Conservation (phyloP, 2,888 invertebrate genomes). For the Coenonympha glycerion region DNA sequence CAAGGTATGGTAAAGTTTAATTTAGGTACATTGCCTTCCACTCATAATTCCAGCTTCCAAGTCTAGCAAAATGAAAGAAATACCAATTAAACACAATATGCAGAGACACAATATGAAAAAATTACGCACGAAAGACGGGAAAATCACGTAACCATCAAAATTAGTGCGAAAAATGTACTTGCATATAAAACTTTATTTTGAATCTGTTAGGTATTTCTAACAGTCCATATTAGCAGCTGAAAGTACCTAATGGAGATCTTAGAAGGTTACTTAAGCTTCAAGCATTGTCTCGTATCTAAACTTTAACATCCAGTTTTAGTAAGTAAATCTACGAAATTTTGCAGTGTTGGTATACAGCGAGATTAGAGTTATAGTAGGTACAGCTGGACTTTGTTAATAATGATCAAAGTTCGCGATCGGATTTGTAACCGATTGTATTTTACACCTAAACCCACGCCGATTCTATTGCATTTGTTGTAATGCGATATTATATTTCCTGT, state of each 20-base stretch:
- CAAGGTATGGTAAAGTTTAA: too few species aligned
- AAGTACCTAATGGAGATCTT: constrained; percentile 7
- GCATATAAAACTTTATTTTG: too few species aligned
- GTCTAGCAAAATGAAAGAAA: too few species aligned
- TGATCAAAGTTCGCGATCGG: constrained; percentile 5
- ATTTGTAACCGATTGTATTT: constrained; percentile 4
- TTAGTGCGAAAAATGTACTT: too few species aligned
- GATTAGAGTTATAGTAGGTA: neutral
- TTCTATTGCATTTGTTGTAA: neutral
- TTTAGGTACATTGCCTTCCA: too few species aligned
- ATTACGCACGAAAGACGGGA: too few species aligned
- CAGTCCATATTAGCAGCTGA: too few species aligned
- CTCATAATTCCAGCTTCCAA: too few species aligned
- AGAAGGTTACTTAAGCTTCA: constrained; percentile 5
- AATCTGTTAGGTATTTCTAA: too few species aligned
- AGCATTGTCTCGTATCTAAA: constrained; percentile 2
- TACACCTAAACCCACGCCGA: constrained; percentile 1
- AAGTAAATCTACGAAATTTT: neutral
- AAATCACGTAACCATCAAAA: too few species aligned
- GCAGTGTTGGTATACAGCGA: neutral
- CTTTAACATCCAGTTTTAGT: neutral
- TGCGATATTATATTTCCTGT: neutral
- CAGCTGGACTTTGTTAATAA: constrained; percentile 6
- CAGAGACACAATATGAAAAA: too few species aligned
- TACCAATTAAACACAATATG: too few species aligned